Evolutionary conservation across 2,797 vertebrate genomes (phyloP).

Genomic region (Sebastes goodei): DNA sequence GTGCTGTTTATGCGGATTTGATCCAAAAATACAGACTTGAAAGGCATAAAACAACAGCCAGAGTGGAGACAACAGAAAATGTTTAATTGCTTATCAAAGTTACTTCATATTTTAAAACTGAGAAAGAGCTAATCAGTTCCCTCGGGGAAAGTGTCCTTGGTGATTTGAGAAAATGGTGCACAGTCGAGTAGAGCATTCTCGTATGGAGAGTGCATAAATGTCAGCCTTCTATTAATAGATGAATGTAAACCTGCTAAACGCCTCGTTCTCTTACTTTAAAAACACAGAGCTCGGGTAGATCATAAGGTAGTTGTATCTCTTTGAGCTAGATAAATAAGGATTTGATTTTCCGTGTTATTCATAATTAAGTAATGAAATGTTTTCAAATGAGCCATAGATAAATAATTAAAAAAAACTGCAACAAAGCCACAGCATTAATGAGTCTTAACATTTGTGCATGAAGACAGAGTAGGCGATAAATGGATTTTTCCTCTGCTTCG

Average conservation of each 20-base stretch:
- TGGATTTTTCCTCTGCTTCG: slow-evolving; percentile 25
- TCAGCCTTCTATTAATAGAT: slow-evolving; percentile 83
- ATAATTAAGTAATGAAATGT: slow-evolving; percentile 58
- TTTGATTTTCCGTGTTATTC: slow-evolving; percentile 43
- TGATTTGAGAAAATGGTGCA: slow-evolving; percentile 81
- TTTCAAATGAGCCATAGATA: slow-evolving; percentile 59
- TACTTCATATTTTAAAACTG: slow-evolving; percentile 77
- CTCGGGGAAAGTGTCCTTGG: slow-evolving; percentile 79
- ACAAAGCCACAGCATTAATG: slow-evolving; percentile 54
- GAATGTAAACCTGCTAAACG: slow-evolving; percentile 75
- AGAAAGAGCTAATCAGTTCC: slow-evolving; percentile 83
- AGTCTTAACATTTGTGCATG: slow-evolving; percentile 47
- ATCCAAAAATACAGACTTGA: slow-evolving; percentile 81
- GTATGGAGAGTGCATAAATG: slow-evolving; percentile 78
- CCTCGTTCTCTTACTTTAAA: slow-evolving; percentile 33
- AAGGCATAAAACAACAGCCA: slow-evolving; percentile 73
- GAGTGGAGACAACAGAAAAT: slow-evolving; percentile 77
- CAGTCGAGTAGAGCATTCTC: slow-evolving; percentile 60
- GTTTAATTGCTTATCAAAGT: slow-evolving; percentile 89
- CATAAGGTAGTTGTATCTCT: slow-evolving; percentile 52
- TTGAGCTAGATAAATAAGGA: slow-evolving; percentile 55
- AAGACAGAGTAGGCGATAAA: slow-evolving; percentile 52
- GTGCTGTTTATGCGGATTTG: slow-evolving; percentile 66
- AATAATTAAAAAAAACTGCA: slow-evolving; percentile 14
- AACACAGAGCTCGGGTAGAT: slow-evolving; percentile 41